A percentile compares a stretch with the other conserved stretches of the same genome.
These are phyloP conservation scores for Eudasyphora cyanicolor DNA, from an alignment of 2,888 invertebrate genomes.

Conservation along the genomic window DNA sequence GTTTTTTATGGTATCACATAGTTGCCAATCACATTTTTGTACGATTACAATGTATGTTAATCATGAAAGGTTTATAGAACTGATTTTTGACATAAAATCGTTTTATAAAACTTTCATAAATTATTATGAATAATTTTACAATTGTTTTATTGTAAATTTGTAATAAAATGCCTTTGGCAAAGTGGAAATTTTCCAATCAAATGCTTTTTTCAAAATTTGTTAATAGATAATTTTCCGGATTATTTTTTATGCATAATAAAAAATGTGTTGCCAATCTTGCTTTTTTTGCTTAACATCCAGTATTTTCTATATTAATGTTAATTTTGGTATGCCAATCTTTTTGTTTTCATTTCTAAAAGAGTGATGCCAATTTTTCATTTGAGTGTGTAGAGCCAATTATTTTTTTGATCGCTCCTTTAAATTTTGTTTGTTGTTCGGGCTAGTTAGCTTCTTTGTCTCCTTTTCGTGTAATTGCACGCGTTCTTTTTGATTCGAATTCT, in stretches of 20 bases:
- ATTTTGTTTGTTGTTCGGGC: conserved; percentile 8
- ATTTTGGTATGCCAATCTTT: not conserved
- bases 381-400: not conserved
- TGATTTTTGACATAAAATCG: too few species aligned
- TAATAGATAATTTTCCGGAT: too few species aligned
- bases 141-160: too few species aligned
- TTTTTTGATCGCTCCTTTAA: conserved; percentile 23
- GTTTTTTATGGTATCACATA: not conserved
- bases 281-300: not conserved
- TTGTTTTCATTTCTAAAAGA: conserved; percentile 29
- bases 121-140: too few species aligned
- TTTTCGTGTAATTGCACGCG: not conserved
- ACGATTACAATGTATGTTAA: too few species aligned
- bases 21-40: not conserved
- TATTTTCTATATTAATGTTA: not conserved
- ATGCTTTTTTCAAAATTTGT: too few species aligned
- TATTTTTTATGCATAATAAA: too few species aligned
- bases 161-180: too few species aligned
- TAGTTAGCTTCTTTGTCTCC: conserved; percentile 31
- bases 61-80: too few species aligned
- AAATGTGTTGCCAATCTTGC: conserved; percentile 51
- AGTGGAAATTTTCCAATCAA: too few species aligned
- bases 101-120: too few species aligned
- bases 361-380: conserved; percentile 55
- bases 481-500: conserved; percentile 67